A percentile compares a stretch with the other conserved stretches of the same genome.
Conservation (phyloP, 1,140 invertebrate species). For the Tribolium castaneum region DNA sequence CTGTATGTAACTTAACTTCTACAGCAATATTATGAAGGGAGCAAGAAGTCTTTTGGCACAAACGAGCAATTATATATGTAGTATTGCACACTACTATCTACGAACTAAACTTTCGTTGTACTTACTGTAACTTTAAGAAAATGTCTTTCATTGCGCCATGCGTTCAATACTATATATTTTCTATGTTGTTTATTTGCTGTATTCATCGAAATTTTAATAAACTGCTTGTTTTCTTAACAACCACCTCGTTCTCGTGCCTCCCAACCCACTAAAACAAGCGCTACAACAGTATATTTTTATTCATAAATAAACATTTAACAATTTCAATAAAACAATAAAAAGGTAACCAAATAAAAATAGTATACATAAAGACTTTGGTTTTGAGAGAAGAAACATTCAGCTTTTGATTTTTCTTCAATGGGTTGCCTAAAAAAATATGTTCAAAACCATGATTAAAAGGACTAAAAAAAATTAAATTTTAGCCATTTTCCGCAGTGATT, state of each 20-base stretch:
- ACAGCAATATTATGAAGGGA: slow-evolving; percentile 58
- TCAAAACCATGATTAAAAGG: too few relatives aligned
- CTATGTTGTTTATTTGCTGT: slow-evolving; percentile 51
- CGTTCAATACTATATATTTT: slow-evolving; percentile 41
- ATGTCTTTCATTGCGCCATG: slow-evolving; percentile 46
- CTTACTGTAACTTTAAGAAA: slow-evolving; percentile 34
- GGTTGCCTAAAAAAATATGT: too few relatives aligned
- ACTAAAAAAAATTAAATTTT: too few relatives aligned
- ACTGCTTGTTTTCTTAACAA: slow-evolving; percentile 40
- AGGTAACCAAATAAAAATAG: slow-evolving; percentile 23
- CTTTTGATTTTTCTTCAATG: background rate
- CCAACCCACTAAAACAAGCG: background rate
- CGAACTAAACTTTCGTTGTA: slow-evolving; percentile 39
- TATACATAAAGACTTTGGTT: background rate
- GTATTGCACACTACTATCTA: slow-evolving; percentile 48
- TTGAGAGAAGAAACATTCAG: background rate
- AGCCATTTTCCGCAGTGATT: too few relatives aligned
- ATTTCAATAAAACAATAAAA: slow-evolving; percentile 23
- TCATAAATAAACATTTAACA: slow-evolving; percentile 40
- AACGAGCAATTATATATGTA: slow-evolving; percentile 58
- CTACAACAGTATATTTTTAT: slow-evolving; percentile 30
- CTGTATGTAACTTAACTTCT: slow-evolving; percentile 48
- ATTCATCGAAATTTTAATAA: slow-evolving; percentile 48
- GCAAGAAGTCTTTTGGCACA: slow-evolving; percentile 58
- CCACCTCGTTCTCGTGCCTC: background rate